phyloP scores from a whole-genome alignment of 2,797 vertebrate species.

The Pseudochirops cupreus region DNA sequence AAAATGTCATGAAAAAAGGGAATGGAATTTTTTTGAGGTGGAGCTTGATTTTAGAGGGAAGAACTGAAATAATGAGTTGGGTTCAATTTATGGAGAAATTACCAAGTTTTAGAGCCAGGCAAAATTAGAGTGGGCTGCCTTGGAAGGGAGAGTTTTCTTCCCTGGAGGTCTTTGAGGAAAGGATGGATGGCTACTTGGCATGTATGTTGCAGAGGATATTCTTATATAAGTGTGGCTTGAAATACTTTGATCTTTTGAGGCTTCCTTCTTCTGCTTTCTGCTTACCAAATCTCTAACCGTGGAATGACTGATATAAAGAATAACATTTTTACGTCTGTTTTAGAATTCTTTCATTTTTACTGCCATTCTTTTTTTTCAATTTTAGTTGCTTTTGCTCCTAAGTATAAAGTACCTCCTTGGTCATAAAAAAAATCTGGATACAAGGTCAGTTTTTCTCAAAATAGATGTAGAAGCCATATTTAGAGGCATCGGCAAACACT shows the following conservation, averaged over 20 bases:
- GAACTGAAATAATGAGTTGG: not conserved
- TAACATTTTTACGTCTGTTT: not conserved
- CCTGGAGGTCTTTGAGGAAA: not conserved
- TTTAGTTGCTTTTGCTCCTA: slow-evolving; percentile 28
- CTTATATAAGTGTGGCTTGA: not conserved
- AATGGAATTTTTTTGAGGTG: not conserved
- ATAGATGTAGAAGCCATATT: not conserved
- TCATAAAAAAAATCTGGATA: not conserved
- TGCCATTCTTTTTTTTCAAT: slow-evolving; percentile 27
- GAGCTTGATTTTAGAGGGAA: not conserved
- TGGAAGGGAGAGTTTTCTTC: not conserved
- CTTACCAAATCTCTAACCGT: not conserved
- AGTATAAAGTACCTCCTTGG: slow-evolving; percentile 42
- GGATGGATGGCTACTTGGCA: not conserved
- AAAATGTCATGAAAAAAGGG: not conserved
- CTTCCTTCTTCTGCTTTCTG: not conserved
- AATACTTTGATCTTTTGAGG: not conserved
- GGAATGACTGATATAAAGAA: not conserved
- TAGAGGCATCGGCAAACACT: not conserved
- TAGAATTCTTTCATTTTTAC: not conserved
- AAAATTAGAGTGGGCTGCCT: not conserved
- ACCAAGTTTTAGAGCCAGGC: not conserved
- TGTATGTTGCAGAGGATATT: not conserved
- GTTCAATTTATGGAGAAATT: not conserved
- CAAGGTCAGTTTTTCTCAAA: not conserved